phyloP scores from a whole-genome alignment of 2,797 vertebrate genomes.

The Semaprochilodus insignis region DNA sequence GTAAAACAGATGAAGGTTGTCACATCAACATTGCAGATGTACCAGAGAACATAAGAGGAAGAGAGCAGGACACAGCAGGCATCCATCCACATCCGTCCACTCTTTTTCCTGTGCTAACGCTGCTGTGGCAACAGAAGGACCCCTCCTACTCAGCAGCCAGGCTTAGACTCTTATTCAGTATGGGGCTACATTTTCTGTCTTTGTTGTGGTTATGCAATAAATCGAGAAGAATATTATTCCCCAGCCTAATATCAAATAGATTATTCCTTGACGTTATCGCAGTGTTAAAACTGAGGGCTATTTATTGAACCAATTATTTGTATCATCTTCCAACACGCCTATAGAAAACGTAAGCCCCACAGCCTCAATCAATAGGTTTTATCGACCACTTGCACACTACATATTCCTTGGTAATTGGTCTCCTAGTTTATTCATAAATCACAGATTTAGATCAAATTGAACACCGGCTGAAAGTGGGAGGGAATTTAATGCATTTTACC shows the following conservation, averaged over 20 bases:
- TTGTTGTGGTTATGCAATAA: conserved; percentile 4
- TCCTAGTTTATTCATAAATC: background rate
- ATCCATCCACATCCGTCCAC: background rate
- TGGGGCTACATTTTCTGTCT: background rate
- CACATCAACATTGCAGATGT: conserved; percentile 13
- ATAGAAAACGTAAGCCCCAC: background rate
- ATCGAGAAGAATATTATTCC: background rate
- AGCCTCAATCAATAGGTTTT: conserved; percentile 2
- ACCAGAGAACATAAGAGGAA: background rate
- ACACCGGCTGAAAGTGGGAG: background rate
- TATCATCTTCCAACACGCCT: background rate
- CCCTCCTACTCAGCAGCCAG: background rate
- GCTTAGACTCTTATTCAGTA: background rate
- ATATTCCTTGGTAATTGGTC: background rate
- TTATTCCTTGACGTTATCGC: background rate
- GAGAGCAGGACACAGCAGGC: background rate
- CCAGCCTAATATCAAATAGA: background rate
- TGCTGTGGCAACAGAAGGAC: background rate
- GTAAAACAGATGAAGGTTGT: background rate
- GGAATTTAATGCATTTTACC: background rate
- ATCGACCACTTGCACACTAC: background rate
- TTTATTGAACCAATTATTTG: background rate
- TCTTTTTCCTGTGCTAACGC: conserved; percentile 10
- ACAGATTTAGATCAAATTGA: background rate
- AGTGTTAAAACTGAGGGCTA: background rate